Evolutionary conservation across 2,797 vertebrate species (phyloP).

Genomic region (Onychomys arenicola): DNA sequence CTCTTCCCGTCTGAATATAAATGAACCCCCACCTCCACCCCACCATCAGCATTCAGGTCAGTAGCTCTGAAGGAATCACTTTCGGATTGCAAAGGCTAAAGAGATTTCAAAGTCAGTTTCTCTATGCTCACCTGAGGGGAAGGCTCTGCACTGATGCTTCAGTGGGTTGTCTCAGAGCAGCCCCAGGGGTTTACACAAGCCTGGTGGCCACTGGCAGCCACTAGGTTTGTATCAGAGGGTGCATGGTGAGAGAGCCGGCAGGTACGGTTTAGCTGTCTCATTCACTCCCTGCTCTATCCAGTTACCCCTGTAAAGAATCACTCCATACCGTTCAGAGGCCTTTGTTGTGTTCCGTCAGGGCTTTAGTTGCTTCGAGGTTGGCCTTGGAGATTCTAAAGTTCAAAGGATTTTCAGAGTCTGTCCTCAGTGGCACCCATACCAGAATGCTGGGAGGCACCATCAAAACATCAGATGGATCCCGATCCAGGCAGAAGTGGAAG

Average conservation of each 20-base stretch:
- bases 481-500: too few relatives aligned
- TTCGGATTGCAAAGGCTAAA: constrained; percentile 85
- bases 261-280: not conserved
- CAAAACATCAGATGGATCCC: not conserved
- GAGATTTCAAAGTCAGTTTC: constrained; percentile 87
- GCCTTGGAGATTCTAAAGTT: not conserved
- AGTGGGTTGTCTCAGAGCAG: rapidly evolving
- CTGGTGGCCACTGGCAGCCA: not conserved
- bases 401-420: not conserved
- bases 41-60: constrained; percentile 88
- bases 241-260: not conserved
- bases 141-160: rapidly evolving
- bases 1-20: constrained; percentile 88
- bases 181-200: not conserved
- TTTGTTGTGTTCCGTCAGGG: not conserved
- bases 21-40: constrained; percentile 78
- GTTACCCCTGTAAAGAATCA: not conserved
- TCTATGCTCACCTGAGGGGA: constrained; percentile 49
- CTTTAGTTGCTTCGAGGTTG: not conserved
- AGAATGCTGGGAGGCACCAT: too few relatives aligned
- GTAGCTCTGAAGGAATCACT: constrained; percentile 86
- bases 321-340: too few relatives aligned
- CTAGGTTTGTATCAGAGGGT: not conserved
- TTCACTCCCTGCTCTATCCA: not conserved
- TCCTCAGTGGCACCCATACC: not conserved